Base-by-base conservation (phyloP, 1,140 invertebrate genomes). In the Onthophagus taurus region DNA sequence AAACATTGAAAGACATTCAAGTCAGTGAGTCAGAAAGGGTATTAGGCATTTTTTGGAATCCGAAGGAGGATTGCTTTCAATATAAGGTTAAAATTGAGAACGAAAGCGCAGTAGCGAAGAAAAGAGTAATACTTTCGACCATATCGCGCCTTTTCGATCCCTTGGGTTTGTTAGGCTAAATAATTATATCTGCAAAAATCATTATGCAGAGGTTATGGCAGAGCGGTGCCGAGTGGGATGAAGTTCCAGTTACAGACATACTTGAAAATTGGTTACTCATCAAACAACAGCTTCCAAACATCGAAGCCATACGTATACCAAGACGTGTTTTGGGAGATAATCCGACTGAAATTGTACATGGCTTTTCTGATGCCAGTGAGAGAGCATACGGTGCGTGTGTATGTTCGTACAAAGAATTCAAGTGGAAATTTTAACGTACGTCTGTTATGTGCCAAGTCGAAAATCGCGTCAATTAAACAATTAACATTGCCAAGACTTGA, bases 121-220 rank as follows among this genome's bases (percentile, higher is more conserved):
- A 33, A 33, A n/a, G 31, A n/a, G 6, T 7, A 7, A 33, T 33
- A 7, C 14, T 33, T 6, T 33, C 31, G 5, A 16, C 14, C 6
- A 16, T 33, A 16, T 6, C 11, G 6, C 31, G 13, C 6, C 6
- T 69, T 16, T 70, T 63, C 44, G 67, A 70, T 48, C 66, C 66
- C 9, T 47, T 65, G 8, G 66, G 65, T 16, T 49, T 64, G 12
- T 13, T 66, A 8, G 49, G 52, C n/a, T 61, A 64, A 19, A 31
- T 63, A 8, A 55, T 55, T 4, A 55, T 67, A 7, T 42, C 41
- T 6, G 54, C 55, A 12, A 69, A 70, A 51, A 54, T 63, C 2
- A 42, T 69, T 3, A 36, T 70, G 9, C 67, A 70, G 52, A 35
- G 57, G 36, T 21, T 69, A 7, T 65, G 65, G 64, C 17, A 47